phyloP scores from a whole-genome alignment of 1,140 invertebrate species.

The Ceratosolen fusciceps region DNA sequence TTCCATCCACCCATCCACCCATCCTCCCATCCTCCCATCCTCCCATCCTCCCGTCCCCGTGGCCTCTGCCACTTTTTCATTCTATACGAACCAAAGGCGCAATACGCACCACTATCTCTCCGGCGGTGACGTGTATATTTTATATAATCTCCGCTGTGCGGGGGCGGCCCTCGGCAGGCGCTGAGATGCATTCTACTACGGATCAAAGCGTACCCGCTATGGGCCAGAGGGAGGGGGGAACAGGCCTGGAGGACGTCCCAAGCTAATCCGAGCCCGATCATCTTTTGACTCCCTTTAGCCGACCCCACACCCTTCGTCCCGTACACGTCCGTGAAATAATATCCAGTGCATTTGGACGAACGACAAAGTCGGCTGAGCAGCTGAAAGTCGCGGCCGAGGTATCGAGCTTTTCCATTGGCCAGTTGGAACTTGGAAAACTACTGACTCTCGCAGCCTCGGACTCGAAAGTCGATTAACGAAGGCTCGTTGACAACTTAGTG shows the following conservation, averaged over 20 bases:
- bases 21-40: conserved; percentile 60
- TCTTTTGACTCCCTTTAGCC: not conserved
- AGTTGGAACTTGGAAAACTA: too few relatives aligned
- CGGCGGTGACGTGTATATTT: conserved; percentile 60
- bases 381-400: too few relatives aligned
- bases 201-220: not conserved
- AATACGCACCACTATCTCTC: conserved; percentile 51
- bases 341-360: too few relatives aligned
- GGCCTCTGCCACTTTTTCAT: not conserved
- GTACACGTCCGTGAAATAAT: not conserved
- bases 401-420: too few relatives aligned
- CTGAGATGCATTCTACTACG: conserved; percentile 1
- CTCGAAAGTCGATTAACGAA: not conserved
- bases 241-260: not conserved
- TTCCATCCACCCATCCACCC: conserved; percentile 46
- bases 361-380: not conserved
- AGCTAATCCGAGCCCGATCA: conserved; percentile 22
- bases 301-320: not conserved
- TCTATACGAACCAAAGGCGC: not conserved
- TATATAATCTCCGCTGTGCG: conserved; percentile 54
- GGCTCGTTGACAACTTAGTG: not conserved
- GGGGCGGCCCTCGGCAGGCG: conserved; percentile 27
- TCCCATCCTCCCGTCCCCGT: not conserved
- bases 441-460: too few relatives aligned
- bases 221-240: conserved; percentile 23